These are phyloP conservation scores for Mayetiola destructor DNA, from an alignment of 2,888 invertebrate genomes.

Conservation along the genomic window DNA sequence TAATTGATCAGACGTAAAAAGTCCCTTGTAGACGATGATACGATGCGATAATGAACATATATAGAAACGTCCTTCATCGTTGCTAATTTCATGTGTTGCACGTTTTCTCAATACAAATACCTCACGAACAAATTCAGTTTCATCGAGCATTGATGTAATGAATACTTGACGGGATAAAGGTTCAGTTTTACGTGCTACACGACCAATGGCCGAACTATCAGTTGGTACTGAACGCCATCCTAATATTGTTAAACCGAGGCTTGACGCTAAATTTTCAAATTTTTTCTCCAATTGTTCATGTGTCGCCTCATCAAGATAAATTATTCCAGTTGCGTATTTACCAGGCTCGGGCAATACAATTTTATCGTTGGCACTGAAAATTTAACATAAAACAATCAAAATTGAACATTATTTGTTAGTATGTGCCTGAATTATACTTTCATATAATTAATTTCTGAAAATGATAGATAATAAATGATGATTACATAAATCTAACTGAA, in stretches of 20 bases:
- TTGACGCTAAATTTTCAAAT: constrained; percentile 67
- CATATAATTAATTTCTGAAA: background rate
- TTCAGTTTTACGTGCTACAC: constrained; percentile 86
- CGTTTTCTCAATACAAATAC: constrained; percentile 87
- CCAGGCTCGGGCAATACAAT: constrained; percentile 76
- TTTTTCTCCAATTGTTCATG: constrained; percentile 65
- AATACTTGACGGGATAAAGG: constrained; percentile 94
- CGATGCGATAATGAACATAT: constrained; percentile 86
- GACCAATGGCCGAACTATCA: constrained; percentile 70
- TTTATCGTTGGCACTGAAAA: constrained; percentile 67
- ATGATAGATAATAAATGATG: background rate
- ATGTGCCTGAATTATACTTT: too few relatives aligned
- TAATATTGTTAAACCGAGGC: constrained; percentile 65
- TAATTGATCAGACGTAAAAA: constrained; percentile 85
- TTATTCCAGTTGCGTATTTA: constrained; percentile 89
- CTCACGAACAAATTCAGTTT: constrained; percentile 41
- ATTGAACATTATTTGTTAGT: too few relatives aligned
- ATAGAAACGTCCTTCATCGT: constrained; percentile 81
- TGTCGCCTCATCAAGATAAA: constrained; percentile 78
- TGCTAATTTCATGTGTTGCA: constrained; percentile 74
- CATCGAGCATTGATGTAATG: constrained; percentile 43
- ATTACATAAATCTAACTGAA: background rate
- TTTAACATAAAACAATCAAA: too few relatives aligned
- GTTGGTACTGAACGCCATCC: constrained; percentile 92
- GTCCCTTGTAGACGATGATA: constrained; percentile 93